Base-by-base conservation (phyloP, 1,140 invertebrate genomes). In the Calliphora vicina region DNA sequence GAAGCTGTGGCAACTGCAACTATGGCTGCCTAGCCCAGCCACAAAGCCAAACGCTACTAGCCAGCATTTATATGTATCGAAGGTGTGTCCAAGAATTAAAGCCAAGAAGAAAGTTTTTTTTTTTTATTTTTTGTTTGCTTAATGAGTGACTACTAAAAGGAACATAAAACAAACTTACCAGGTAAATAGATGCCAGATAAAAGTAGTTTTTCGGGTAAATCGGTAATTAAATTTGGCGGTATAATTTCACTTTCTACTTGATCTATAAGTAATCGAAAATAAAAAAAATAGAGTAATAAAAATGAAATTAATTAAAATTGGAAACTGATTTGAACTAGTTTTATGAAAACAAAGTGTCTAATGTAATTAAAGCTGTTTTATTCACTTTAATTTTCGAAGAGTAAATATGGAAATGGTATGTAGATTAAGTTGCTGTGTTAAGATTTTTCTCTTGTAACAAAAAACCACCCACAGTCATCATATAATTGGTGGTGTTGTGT, bases 151-250 rank as follows among this genome's bases (percentile, higher is more conserved):
- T n/a, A n/a, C 29, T 35, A n/a, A 23, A 27, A 81, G 57, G 45
- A 67, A 61, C 25, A 81, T 43, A 82, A 76, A 20, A 15, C 42
- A 88, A 80, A 83, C 87, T 88, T 91, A 93, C 92, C 92, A 91
- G 92, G 92, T 86, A 93, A 87, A 88, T 93, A 92, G 84, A 93
- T 92, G 74, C 92, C 92, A 81, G 92, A 92, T 57, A 92, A 86
- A 57, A 84, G 80, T 15, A 84, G 76, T 85, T 92, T 92, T 86
- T 93, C 92, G 80, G 92, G 92, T 83, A 93, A 86, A 85, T 93
- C 92, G 17, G 87, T 87, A 86, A 93, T 92, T 27, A 89, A 90
- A 85, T 89, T 91, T 61, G 92, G 92, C 80, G 89, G 86, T 76
- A 88, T 85, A 50, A 91, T 84, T 82, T 90, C 89, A 71, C 87